Evolutionary conservation across 92 coral and sea anemone species (phyloP).

Genomic region (Phenganax marumi): DNA sequence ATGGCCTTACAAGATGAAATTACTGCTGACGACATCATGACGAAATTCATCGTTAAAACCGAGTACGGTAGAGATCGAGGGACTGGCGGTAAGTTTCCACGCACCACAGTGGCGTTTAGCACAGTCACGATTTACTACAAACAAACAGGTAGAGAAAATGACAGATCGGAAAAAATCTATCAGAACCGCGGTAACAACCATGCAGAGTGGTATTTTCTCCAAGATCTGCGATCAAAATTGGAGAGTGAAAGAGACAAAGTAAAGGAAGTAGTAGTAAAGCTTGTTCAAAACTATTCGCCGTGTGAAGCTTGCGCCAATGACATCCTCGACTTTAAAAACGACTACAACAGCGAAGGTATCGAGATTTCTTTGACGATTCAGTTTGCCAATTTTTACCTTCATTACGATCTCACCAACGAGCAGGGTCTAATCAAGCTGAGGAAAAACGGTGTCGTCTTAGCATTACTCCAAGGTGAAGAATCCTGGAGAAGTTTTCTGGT

Average conservation of each 20-base stretch:
- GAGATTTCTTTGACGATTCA: neutral
- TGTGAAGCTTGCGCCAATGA: constrained; percentile 19
- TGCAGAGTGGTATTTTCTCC: neutral
- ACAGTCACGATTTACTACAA: neutral
- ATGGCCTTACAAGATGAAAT: neutral
- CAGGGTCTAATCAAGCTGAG: neutral
- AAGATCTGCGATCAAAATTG: neutral
- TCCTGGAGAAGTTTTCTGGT: constrained; percentile 28
- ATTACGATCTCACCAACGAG: neutral
- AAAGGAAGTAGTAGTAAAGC: neutral
- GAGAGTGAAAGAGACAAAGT: neutral
- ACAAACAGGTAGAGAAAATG: neutral
- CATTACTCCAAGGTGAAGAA: constrained; percentile 5
- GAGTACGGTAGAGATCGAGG: neutral
- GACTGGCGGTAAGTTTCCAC: too few relatives aligned
- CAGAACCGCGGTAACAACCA: neutral
- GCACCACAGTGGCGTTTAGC: neutral
- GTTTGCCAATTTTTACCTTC: constrained; percentile 45
- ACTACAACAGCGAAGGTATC: neutral
- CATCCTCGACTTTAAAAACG: neutral
- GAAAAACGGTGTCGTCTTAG: neutral
- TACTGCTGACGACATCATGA: neutral
- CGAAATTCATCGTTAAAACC: neutral
- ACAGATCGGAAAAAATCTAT: neutral
- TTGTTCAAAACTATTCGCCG: constrained; percentile 44